Conservation (phyloP, 2,888 invertebrate genomes). For the Embidobia sp. region DNA sequence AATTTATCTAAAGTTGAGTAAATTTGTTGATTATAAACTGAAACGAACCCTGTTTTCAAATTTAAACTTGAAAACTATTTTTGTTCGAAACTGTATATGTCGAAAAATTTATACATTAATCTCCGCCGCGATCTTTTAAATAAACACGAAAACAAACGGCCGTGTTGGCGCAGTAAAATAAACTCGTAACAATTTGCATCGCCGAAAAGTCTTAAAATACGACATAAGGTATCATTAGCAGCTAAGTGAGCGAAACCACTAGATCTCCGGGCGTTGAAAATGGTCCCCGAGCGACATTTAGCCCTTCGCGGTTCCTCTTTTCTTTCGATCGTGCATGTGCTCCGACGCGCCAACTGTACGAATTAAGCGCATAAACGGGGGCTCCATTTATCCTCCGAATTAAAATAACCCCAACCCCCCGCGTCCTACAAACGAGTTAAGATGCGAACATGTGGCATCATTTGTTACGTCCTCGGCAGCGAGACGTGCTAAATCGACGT, state of each 20-base stretch:
- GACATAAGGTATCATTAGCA: constrained; percentile 76
- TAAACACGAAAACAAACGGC: too few species aligned
- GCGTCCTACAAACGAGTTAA: constrained; percentile 71
- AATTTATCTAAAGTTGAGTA: too few species aligned
- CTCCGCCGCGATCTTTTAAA: too few species aligned
- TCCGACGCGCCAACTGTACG: constrained; percentile 71
- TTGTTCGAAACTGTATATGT: too few species aligned
- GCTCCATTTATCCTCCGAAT: constrained; percentile 67
- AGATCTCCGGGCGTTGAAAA: constrained; percentile 75
- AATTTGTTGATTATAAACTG: too few species aligned
- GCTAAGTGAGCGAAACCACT: constrained; percentile 77
- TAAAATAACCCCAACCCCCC: constrained; percentile 69
- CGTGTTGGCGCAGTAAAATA: constrained; percentile 7
- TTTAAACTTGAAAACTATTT: too few species aligned
- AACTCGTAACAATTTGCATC: constrained; percentile 41
- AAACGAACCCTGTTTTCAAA: too few species aligned
- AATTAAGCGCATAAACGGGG: constrained; percentile 70
- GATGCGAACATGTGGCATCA: constrained; percentile 81
- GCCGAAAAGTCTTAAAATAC: constrained; percentile 47
- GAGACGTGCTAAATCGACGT: constrained; percentile 71
- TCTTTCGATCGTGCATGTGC: constrained; percentile 64
- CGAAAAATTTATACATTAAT: too few species aligned
- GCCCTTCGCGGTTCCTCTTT: constrained; percentile 69
- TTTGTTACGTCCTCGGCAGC: constrained; percentile 76
- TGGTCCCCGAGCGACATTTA: constrained; percentile 80